Evolutionary conservation across 2,797 vertebrate genomes (phyloP).

Genomic region (Aulostomus chinensis): DNA sequence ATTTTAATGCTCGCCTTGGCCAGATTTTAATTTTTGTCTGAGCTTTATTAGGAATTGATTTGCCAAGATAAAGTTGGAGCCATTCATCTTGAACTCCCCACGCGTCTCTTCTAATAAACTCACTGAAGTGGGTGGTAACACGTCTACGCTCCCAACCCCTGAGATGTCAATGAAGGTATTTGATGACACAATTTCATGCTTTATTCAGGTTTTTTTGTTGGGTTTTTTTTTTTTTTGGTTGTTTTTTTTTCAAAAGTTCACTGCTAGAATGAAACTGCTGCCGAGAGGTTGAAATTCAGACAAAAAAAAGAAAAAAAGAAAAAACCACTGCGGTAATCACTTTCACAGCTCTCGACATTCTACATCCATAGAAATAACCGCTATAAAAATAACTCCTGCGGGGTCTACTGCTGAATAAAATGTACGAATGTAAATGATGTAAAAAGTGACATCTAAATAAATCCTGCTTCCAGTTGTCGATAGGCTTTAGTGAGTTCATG

Average conservation of each 20-base stretch:
- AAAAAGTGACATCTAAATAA: constrained; percentile 4
- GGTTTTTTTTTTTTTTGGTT: too few relatives aligned
- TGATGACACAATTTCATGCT: constrained; percentile 64
- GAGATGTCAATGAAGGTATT: constrained; percentile 51
- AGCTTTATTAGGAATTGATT: constrained; percentile 80
- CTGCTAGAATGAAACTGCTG: constrained; percentile 48
- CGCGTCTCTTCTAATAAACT: constrained; percentile 70
- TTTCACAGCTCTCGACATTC: constrained; percentile 69
- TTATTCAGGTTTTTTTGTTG: constrained; percentile 59
- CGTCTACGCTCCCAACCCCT: constrained; percentile 49
- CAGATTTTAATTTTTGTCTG: constrained; percentile 66
- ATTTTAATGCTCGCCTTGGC: constrained; percentile 54
- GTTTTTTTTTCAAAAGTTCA: constrained; percentile 48
- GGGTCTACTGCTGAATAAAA: too few relatives aligned
- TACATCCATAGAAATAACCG: too few relatives aligned
- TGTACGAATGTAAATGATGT: too few relatives aligned
- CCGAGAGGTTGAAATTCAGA: constrained; percentile 57
- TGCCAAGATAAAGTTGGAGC: constrained; percentile 78
- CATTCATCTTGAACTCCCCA: constrained; percentile 69
- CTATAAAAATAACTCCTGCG: too few relatives aligned
- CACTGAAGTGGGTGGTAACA: constrained; percentile 49
- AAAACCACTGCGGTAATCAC: constrained; percentile 64
- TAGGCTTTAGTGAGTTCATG: constrained; percentile 34
- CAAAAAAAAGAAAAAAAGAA: too few relatives aligned
- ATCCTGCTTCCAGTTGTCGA: constrained; percentile 16